Conservation (phyloP, 2,888 invertebrate species). For the Oscheius myriophilus region DNA sequence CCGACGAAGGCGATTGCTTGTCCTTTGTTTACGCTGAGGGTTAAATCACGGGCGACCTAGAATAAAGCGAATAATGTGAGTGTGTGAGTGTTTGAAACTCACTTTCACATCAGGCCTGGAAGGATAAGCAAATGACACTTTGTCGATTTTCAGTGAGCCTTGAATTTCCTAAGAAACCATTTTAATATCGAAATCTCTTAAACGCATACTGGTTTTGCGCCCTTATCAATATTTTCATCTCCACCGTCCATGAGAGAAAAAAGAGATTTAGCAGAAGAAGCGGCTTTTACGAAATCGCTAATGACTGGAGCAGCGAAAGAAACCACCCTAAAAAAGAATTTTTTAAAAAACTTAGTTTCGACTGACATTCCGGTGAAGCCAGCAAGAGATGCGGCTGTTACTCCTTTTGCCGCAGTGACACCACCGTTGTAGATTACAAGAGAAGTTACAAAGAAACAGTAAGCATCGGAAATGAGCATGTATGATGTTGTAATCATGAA, state of each 20-base stretch:
- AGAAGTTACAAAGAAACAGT: slow-evolving; percentile 1
- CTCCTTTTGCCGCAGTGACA: not conserved
- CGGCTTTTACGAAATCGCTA: slow-evolving; percentile 24
- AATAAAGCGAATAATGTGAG: not conserved
- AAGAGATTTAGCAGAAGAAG: slow-evolving; percentile 21
- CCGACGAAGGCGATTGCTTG: slow-evolving; percentile 71
- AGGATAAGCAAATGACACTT: slow-evolving; percentile 85
- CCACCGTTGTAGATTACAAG: slow-evolving; percentile 9
- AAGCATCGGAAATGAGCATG: slow-evolving; percentile 9
- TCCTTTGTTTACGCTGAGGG: slow-evolving; percentile 32
- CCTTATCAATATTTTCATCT: slow-evolving; percentile 10
- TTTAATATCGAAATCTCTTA: not conserved
- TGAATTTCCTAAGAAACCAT: slow-evolving; percentile 34
- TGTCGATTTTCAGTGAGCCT: slow-evolving; percentile 80
- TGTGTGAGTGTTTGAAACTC: not conserved
- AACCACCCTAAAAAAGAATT: slow-evolving; percentile 11
- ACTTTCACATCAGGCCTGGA: slow-evolving; percentile 75
- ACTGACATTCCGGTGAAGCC: too few species aligned
- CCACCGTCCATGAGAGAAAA: slow-evolving; percentile 17
- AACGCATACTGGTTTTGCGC: slow-evolving; percentile 20
- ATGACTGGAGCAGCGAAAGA: slow-evolving; percentile 26
- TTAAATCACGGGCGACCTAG: slow-evolving; percentile 19
- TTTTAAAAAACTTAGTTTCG: not conserved
- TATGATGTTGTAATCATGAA: not conserved
- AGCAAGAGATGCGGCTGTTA: too few species aligned